A percentile compares a stretch with the other conserved stretches of the same genome.
Conservation (phyloP, 2,888 invertebrate genomes). For the Eubasilissa splendida region DNA sequence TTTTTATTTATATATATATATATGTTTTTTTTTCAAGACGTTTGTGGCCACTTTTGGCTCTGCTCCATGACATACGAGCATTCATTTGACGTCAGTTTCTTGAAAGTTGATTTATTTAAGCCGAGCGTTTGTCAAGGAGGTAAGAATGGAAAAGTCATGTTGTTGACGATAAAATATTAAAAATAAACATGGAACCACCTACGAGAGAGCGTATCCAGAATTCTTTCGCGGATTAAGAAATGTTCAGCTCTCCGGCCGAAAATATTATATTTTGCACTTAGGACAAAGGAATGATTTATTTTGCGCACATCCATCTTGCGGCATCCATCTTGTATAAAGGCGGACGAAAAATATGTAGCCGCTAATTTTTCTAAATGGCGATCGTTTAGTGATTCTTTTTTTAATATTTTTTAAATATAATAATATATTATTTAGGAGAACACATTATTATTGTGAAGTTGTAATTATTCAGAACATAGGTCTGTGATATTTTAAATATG, state of each 20-base stretch:
- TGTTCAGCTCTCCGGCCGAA: not conserved
- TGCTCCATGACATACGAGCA: constrained; percentile 36
- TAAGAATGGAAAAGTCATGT: constrained; percentile 46
- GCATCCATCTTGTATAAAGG: too few species aligned
- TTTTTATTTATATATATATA: too few species aligned
- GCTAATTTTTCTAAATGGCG: too few species aligned
- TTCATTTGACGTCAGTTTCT: constrained; percentile 39
- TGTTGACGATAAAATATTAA: constrained; percentile 26
- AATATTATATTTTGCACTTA: not conserved
- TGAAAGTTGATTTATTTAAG: constrained; percentile 40
- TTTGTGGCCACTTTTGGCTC: constrained; percentile 32
- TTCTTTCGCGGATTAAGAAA: not conserved
- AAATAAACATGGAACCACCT: constrained; percentile 21
- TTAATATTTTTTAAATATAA: too few species aligned
- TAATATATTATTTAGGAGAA: too few species aligned
- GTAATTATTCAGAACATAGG: too few species aligned
- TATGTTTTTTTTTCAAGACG: too few species aligned
- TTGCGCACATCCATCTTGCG: too few species aligned
- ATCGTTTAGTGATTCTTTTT: too few species aligned
- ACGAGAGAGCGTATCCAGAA: not conserved
- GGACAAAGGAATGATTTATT: constrained; percentile 7
- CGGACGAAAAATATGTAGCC: too few species aligned
- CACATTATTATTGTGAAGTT: too few species aligned
- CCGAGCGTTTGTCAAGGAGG: constrained; percentile 17
- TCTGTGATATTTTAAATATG: too few species aligned